These are phyloP conservation scores for Chouioia cunea DNA, from an alignment of 2,888 invertebrate species.

Conservation along the genomic window DNA sequence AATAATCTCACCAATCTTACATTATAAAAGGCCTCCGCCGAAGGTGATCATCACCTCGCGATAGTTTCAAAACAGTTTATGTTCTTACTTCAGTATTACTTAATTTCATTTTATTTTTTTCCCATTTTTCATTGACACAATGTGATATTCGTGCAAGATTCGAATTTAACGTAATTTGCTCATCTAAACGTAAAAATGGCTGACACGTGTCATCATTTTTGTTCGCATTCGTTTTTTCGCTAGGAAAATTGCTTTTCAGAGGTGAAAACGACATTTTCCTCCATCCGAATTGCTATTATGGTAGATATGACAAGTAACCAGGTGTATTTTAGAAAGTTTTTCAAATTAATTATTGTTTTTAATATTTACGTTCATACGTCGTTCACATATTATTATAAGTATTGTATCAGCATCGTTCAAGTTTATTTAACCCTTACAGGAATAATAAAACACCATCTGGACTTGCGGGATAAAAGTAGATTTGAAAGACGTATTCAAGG, in stretches of 20 bases:
- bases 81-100: conserved; percentile 15
- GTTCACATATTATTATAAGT: conserved; percentile 1
- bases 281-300: conserved; percentile 19
- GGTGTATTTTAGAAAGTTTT: conserved; percentile 29
- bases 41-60: conserved; percentile 41
- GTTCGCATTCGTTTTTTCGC: background rate
- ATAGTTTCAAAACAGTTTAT: conserved; percentile 30
- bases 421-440: too few species aligned
- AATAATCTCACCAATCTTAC: conserved; percentile 44
- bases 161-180: conserved; percentile 6
- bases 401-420: background rate
- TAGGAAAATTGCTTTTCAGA: conserved; percentile 26
- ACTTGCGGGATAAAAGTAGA: conserved; percentile 13
- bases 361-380: background rate
- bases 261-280: conserved; percentile 27
- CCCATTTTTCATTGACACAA: conserved; percentile 13
- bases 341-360: conserved; percentile 10
- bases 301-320: conserved; percentile 38
- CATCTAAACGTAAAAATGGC: conserved; percentile 15
- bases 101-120: conserved; percentile 7
- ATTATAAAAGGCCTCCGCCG: conserved; percentile 48
- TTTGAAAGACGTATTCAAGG: conserved; percentile 11
- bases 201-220: conserved; percentile 24
- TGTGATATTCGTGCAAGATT: conserved; percentile 18
- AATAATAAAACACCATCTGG: conserved; percentile 10